Conservation (phyloP, 1,140 invertebrate species). For the Marisa cornuarietis region DNA sequence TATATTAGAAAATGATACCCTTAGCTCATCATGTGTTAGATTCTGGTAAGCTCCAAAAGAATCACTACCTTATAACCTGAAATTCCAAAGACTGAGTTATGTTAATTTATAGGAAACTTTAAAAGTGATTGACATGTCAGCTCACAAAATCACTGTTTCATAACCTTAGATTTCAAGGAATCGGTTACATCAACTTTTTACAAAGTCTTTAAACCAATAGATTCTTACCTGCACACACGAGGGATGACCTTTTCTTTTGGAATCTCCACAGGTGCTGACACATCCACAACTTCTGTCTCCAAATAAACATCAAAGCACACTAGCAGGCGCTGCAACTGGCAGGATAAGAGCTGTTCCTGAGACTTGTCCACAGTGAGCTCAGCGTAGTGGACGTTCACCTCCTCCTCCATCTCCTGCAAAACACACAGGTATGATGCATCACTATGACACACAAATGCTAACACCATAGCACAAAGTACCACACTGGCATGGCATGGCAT, state of each 20-base stretch:
- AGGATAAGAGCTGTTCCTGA: slow-evolving; percentile 72
- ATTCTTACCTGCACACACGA: slow-evolving; percentile 70
- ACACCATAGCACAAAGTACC: too few relatives aligned
- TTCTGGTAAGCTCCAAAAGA: neutral
- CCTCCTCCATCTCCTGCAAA: slow-evolving; percentile 76
- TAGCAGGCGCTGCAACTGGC: slow-evolving; percentile 81
- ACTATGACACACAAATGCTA: neutral
- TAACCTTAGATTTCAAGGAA: too few relatives aligned
- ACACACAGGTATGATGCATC: neutral
- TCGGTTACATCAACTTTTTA: neutral
- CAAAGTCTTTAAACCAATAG: neutral
- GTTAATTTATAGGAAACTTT: neutral
- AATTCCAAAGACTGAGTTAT: neutral
- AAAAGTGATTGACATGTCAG: neutral
- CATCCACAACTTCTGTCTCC: slow-evolving; percentile 74
- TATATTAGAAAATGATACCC: neutral
- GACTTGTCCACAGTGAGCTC: slow-evolving; percentile 64
- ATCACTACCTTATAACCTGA: neutral
- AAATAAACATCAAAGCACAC: slow-evolving; percentile 88
- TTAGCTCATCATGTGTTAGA: neutral
- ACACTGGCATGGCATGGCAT: too few relatives aligned
- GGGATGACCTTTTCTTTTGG: slow-evolving; percentile 84
- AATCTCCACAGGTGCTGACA: slow-evolving; percentile 73
- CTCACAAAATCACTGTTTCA: neutral
- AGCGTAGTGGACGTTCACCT: slow-evolving; percentile 75